Evolutionary conservation across 2,797 vertebrate genomes (phyloP).

Genomic region (Falco columbarius): DNA sequence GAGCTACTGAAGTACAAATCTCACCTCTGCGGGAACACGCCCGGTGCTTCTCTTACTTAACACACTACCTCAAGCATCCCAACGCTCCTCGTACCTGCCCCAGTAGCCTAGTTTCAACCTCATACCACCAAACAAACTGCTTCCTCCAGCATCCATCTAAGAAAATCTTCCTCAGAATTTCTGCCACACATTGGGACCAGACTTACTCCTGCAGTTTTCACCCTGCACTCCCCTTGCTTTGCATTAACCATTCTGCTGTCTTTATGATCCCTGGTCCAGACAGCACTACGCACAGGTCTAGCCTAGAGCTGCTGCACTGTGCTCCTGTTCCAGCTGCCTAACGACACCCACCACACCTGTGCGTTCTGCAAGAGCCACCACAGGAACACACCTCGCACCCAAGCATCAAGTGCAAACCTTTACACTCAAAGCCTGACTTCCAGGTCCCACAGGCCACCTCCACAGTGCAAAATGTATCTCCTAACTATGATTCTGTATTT

Average conservation of each 20-base stretch:
- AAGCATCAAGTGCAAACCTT: rapidly evolving
- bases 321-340: background rate
- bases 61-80: rapidly evolving
- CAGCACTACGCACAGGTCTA: rapidly evolving
- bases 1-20: background rate
- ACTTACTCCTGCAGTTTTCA: background rate
- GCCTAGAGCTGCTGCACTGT: background rate
- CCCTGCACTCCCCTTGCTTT: background rate
- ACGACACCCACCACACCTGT: rapidly evolving
- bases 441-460: rapidly evolving
- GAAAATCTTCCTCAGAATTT: background rate
- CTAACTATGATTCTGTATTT: background rate
- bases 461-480: rapidly evolving
- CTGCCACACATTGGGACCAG: rapidly evolving
- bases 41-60: background rate
- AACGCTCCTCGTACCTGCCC: background rate
- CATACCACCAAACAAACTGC: rapidly evolving
- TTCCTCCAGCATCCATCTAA: background rate
- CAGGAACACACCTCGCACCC: background rate
- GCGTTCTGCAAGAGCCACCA: background rate
- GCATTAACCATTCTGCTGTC: too few species aligned
- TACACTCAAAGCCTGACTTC: rapidly evolving
- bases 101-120: background rate
- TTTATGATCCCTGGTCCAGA: rapidly evolving
- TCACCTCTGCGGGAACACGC: rapidly evolving